Conservation (phyloP, 92 coral and sea anemone species). For the Anthopleura xanthogrammica region DNA sequence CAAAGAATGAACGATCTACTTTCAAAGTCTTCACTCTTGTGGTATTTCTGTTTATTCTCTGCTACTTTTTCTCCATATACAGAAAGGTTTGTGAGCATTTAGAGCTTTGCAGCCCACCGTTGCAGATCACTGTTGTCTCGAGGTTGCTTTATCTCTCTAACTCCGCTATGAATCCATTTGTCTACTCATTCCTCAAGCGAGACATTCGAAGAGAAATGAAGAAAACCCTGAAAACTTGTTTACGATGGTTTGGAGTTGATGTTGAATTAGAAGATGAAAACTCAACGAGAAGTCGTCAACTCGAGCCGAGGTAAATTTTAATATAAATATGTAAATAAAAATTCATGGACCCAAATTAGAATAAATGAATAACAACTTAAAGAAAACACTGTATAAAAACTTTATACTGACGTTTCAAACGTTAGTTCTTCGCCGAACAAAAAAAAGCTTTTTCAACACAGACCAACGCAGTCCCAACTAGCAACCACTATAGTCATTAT, state of each 20-base stretch:
- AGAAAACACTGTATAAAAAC: too few relatives aligned
- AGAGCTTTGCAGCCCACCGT: constrained; percentile 22
- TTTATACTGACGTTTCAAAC: too few relatives aligned
- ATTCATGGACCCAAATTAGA: too few relatives aligned
- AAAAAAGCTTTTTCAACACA: too few relatives aligned
- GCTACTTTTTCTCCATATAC: constrained; percentile 52
- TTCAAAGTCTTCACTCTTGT: constrained; percentile 51
- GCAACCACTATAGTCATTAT: too few relatives aligned
- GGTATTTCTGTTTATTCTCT: constrained; percentile 46
- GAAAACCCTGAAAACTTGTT: not conserved
- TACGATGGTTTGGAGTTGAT: not conserved
- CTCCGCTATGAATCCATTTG: constrained; percentile 57
- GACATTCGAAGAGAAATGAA: constrained; percentile 50
- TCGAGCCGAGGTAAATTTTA: not conserved
- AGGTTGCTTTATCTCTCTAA: constrained; percentile 45
- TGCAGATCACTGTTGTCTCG: constrained; percentile 14
- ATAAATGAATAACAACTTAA: too few relatives aligned
- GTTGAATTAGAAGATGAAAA: not conserved
- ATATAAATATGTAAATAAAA: too few relatives aligned
- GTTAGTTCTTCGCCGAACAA: too few relatives aligned
- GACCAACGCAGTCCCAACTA: too few relatives aligned
- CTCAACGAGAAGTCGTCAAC: not conserved
- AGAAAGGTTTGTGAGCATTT: constrained; percentile 43
- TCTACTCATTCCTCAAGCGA: constrained; percentile 55
- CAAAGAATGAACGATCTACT: constrained; percentile 28